phyloP scores from a whole-genome alignment of 2,888 invertebrate species.

The Amphipyra berbera region DNA sequence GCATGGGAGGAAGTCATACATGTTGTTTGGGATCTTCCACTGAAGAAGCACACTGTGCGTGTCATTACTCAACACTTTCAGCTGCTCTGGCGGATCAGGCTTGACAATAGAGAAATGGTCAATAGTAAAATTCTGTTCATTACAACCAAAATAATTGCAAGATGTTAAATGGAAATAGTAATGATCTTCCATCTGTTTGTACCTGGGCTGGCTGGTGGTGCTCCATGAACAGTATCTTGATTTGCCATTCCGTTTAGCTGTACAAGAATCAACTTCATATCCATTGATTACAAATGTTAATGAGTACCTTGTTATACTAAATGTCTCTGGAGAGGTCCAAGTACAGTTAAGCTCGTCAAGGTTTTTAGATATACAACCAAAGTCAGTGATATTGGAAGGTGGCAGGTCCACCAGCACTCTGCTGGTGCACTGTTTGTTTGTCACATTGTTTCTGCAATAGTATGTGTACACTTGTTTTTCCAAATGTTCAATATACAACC shows the following conservation, averaged over 20 bases:
- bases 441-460: constrained; percentile 85
- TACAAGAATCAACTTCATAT: constrained; percentile 63
- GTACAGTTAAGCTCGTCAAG: constrained; percentile 93
- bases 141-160: constrained; percentile 90
- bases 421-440: constrained; percentile 70
- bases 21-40: constrained; percentile 79
- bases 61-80: constrained; percentile 70
- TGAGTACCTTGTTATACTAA: constrained; percentile 69
- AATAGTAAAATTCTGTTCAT: constrained; percentile 85
- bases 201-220: constrained; percentile 75
- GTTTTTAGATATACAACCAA: constrained; percentile 93
- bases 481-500: constrained; percentile 88
- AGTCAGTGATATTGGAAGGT: constrained; percentile 92
- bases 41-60: constrained; percentile 79
- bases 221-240: constrained; percentile 75
- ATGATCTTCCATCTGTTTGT: constrained; percentile 80
- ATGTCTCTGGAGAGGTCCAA: constrained; percentile 91
- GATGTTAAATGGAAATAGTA: constrained; percentile 91
- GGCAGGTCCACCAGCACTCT: constrained; percentile 84
- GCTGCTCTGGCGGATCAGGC: constrained; percentile 73
- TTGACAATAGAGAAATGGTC: constrained; percentile 89
- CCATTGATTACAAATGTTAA: constrained; percentile 73
- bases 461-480: constrained; percentile 87
- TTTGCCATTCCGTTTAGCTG: constrained; percentile 57
- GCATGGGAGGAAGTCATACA: constrained; percentile 74